A percentile compares a stretch with the other conserved stretches of the same genome.
These are phyloP conservation scores for Yoshiicerus persimilis DNA, from an alignment of 1,140 invertebrate species.

Conservation along the genomic window DNA sequence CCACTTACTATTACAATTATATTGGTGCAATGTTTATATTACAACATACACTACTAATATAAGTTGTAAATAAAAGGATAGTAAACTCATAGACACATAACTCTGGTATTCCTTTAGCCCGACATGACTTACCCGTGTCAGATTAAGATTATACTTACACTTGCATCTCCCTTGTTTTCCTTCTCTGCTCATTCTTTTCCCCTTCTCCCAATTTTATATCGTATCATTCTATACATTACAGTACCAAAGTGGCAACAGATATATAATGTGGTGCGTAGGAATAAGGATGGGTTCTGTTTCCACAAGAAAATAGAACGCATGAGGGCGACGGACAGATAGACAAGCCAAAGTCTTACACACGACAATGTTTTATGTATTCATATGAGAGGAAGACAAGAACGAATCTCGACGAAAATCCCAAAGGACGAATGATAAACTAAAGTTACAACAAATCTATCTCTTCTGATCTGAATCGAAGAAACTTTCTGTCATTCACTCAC, in stretches of 20 bases:
- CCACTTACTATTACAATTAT: too few relatives aligned
- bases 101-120: neutral
- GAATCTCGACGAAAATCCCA: neutral
- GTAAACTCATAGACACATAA: neutral
- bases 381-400: neutral
- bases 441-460: neutral
- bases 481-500: constrained; percentile 16
- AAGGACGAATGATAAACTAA: constrained; percentile 8
- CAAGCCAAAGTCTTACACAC: neutral
- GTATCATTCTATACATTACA: too few relatives aligned
- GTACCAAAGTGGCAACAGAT: too few relatives aligned
- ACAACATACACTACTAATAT: too few relatives aligned
- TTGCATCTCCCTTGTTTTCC: neutral
- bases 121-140: neutral
- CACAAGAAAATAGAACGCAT: neutral
- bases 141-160: neutral
- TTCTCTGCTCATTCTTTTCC: neutral
- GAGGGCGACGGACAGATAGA: neutral
- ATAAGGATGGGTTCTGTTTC: neutral
- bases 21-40: too few relatives aligned
- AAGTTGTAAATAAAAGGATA: too few relatives aligned
- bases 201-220: neutral
- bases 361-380: constrained; percentile 9
- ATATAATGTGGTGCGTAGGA: too few relatives aligned
- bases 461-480: constrained; percentile 14